Base-by-base conservation (phyloP, 1,140 invertebrate genomes). In the Lepidurus apus region DNA sequence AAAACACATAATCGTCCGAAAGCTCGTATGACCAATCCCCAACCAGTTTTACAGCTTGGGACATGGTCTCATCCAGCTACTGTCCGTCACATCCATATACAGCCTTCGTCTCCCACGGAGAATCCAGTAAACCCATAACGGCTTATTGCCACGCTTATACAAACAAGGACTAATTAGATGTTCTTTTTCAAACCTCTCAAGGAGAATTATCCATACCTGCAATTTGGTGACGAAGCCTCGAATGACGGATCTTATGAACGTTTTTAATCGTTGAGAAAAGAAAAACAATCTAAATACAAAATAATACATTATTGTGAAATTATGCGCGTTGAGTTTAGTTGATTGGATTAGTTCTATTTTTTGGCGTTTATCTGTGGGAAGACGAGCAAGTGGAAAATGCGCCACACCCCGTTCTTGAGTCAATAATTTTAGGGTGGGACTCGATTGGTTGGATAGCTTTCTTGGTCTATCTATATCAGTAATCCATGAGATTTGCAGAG, bases 381-480 rank as follows among this genome's bases (percentile, higher is more conserved):
- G 13, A 7, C 3, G 17, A 77, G 7, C n/a, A 77, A 44, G 47
- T 21, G 34, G 21, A 24, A 77, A 75, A 75, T 17, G 26, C 74
- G 74, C 42, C 75, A 77, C 75, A 26, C 75, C 75, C 43, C 24
- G 17, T 43, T 65, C 53, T 65, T 17, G 43, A 42, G 75, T 77
- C 75, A 44, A 77, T 77, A 77, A 77, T 77, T 77, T 77, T 77
- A 45, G 75, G 75, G 75, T 77, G 75, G 26, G 24, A 47, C 75
- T 44, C 43, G 43, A 44, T 17, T 75, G n/a, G 74, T 26, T 17
- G 42, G n/a, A 75, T 42, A 17, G 13, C 74, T n/a, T 75, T 42
- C 42, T 75, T 42, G 74, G 43, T 17, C 42, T n/a, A n/a, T 75
- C 74, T 43, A n/a, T 9, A 17, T 44, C 74, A 75, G 74, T 42